phyloP scores from a whole-genome alignment of 2,888 invertebrate genomes.

The Lysandra coridon region DNA sequence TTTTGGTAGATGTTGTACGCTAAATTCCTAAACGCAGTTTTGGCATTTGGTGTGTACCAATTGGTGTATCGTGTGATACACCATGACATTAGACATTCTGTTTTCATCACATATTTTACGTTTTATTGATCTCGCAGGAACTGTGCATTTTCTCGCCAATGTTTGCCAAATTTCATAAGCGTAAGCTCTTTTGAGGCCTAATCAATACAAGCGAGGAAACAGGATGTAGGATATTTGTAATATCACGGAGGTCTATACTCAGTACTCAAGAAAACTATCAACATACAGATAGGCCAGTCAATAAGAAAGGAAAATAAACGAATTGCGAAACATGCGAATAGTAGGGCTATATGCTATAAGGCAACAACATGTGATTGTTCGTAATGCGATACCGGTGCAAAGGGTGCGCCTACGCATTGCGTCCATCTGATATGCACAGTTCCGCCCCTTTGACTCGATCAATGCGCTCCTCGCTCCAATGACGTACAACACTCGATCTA shows the following conservation, averaged over 20 bases:
- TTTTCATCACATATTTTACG: too few relatives aligned
- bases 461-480: slow-evolving; percentile 62
- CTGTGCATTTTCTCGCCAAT: too few relatives aligned
- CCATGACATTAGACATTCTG: too few relatives aligned
- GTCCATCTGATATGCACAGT: slow-evolving; percentile 68
- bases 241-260: neutral
- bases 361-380: slow-evolving; percentile 17
- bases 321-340: slow-evolving; percentile 4
- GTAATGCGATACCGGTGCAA: slow-evolving; percentile 49
- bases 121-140: too few relatives aligned
- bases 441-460: slow-evolving; percentile 69
- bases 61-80: too few relatives aligned
- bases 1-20: too few relatives aligned
- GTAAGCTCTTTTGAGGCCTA: too few relatives aligned
- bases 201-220: neutral
- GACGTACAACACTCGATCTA: slow-evolving; percentile 49
- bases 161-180: too few relatives aligned
- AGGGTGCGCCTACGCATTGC: slow-evolving; percentile 71
- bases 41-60: too few relatives aligned
- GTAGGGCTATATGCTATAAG: neutral
- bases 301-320: neutral
- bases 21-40: too few relatives aligned
- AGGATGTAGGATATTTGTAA: too few relatives aligned
- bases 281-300: neutral
- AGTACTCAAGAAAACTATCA: neutral